phyloP scores from a whole-genome alignment of 2,797 vertebrate genomes.

The Neosalanx taihuensis region DNA sequence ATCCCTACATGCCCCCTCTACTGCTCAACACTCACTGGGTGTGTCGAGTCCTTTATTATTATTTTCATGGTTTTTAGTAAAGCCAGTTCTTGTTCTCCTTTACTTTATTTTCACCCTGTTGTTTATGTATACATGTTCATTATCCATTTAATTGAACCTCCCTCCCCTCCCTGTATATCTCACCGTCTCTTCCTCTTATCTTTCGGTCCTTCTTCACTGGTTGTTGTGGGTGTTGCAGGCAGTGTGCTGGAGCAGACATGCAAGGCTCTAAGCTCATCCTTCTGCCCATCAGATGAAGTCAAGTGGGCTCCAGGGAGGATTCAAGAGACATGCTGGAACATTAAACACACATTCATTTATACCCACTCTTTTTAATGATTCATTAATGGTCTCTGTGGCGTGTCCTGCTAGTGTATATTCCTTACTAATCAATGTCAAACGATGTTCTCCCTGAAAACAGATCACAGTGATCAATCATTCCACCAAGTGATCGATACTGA shows the following conservation, averaged over 20 bases:
- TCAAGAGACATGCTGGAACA: conserved; percentile 21
- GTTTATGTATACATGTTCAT: not conserved
- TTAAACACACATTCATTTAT: conserved; percentile 6
- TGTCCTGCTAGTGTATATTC: too few species aligned
- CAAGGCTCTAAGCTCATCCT: conserved; percentile 67
- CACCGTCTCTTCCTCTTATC: not conserved
- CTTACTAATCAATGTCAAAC: too few species aligned
- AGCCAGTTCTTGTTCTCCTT: too few species aligned
- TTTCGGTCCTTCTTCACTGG: not conserved
- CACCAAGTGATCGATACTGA: too few species aligned
- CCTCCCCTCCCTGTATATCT: conserved; percentile 4
- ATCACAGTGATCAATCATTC: too few species aligned
- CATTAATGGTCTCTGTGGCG: too few species aligned
- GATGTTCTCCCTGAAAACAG: too few species aligned
- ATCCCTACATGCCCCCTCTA: too few species aligned
- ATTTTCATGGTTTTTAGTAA: too few species aligned
- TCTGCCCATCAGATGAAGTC: conserved; percentile 50
- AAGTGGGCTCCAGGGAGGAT: conserved; percentile 14
- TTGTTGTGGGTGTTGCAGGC: conserved; percentile 32
- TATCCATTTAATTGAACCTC: not conserved
- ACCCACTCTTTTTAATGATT: too few species aligned
- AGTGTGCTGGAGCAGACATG: conserved; percentile 57
- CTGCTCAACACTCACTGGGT: too few species aligned
- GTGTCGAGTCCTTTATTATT: too few species aligned
- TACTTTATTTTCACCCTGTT: not conserved